Conservation (phyloP, 2,797 vertebrate genomes). For the Pristis pectinata region DNA sequence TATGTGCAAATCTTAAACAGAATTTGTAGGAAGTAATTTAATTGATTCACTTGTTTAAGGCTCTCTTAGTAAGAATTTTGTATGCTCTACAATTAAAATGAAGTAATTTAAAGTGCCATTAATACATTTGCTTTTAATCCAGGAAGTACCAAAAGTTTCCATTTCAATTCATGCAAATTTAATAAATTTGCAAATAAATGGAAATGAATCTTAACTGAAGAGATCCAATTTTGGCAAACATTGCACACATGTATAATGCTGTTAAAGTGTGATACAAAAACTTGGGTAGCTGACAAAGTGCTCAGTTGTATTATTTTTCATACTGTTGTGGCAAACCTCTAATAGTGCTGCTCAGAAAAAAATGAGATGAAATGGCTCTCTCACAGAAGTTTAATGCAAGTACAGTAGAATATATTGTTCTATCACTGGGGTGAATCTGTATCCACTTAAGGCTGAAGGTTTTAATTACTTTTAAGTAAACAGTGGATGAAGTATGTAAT, state of each 20-base stretch:
- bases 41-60: not conserved
- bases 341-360: no score
- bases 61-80: not conserved
- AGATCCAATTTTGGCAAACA: not conserved
- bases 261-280: not conserved
- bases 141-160: not conserved
- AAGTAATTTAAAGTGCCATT: not conserved
- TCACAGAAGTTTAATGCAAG: not conserved
- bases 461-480: constrained; percentile 2
- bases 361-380: not conserved
- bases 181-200: not conserved
- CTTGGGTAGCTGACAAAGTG: not conserved
- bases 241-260: not conserved
- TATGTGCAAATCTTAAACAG: not conserved
- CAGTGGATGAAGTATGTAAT: not conserved
- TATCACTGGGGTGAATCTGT: not conserved
- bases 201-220: not conserved
- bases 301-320: not conserved
- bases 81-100: not conserved
- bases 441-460: not conserved
- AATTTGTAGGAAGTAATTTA: not conserved
- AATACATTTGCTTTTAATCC: not conserved
- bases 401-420: not conserved
- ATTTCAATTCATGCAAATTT: not conserved
- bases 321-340: not conserved